Evolutionary conservation across 2,113 vertebrate genomes (phyloP), one percentile per base, ranked within the genome.

Genomic region (Phyllostomus hastatus): DNA sequence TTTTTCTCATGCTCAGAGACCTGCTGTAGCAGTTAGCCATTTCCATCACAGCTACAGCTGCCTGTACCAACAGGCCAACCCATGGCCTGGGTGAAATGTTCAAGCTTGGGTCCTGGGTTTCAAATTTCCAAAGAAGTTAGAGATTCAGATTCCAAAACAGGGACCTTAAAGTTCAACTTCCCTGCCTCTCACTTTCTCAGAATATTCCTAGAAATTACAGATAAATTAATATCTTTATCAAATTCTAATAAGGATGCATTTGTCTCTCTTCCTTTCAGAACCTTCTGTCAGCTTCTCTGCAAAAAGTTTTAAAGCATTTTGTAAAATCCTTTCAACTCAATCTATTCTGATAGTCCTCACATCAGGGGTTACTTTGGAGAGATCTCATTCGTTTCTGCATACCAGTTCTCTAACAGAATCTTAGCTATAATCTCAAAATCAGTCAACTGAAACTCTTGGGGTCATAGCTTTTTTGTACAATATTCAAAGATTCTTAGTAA

Each of bases 221-320:
- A 86, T 67, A 94, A 92, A 43, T 59, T 52, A 84, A 69, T 80
- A 52, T 87, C 10, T 66, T 76, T 67, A 73, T 89, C 46, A 75
- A 89, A 90, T 10, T 92, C 73, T 61, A 90, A 88, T 83, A 91
- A 67, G 4, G 7, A 81, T 67, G 20, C 11, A 79, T 90, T 95
- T 50, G 15, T 19, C 46, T 48, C 41, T 92, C 52, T 90, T 67
- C 59, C 78, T 96, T 33, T 73, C 61, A 91, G 73, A 94, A 35
- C 10, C 46, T 92, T 69, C 35, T 57, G 41, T 50, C 70, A 90
- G 20, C 24, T 26, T 82, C 26, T 78, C 70, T 92, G 16, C 87
- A 86, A 76, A 66, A 82, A 31, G 4, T 87, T 92, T 78, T 87
- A 83, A 92, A 95, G 48, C 24, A 87, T 61, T 83, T 67, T 89